Conservation (phyloP, 2,888 invertebrate genomes). For the Calephelis perditalis region DNA sequence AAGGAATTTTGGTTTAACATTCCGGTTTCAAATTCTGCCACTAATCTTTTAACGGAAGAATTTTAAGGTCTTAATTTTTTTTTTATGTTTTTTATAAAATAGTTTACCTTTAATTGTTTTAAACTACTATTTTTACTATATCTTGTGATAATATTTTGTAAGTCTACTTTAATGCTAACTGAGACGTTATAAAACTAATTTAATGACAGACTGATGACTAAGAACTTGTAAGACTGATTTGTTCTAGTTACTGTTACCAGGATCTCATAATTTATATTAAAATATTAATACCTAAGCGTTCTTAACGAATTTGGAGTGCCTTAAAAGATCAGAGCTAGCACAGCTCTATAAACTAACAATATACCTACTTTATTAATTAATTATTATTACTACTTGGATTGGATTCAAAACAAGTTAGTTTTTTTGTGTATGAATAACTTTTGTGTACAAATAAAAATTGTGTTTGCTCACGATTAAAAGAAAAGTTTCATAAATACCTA, state of each 20-base stretch:
- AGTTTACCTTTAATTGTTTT: background rate
- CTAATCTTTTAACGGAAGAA: conserved; percentile 8
- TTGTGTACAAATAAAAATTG: background rate
- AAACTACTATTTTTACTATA: background rate
- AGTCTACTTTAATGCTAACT: background rate
- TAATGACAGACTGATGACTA: background rate
- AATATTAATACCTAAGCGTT: background rate
- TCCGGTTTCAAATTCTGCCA: conserved; percentile 13
- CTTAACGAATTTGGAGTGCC: background rate
- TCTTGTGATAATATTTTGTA: background rate
- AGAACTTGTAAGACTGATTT: background rate
- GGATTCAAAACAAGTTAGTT: background rate
- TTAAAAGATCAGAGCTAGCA: background rate
- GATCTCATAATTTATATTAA: background rate
- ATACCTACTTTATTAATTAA: background rate
- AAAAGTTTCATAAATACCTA: too few species aligned
- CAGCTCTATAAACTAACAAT: background rate
- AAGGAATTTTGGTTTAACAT: conserved; percentile 1
- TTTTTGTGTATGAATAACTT: background rate
- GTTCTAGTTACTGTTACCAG: conserved; percentile 1
- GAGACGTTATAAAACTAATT: background rate
- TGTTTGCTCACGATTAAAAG: too few species aligned
- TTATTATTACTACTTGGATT: background rate
- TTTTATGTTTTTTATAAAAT: too few species aligned
- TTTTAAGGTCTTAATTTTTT: conserved; percentile 9